A percentile compares a stretch with the other conserved stretches of the same genome.
Evolutionary conservation across 2,113 vertebrate species (phyloP).

Genomic region (Dermatemys mawii): DNA sequence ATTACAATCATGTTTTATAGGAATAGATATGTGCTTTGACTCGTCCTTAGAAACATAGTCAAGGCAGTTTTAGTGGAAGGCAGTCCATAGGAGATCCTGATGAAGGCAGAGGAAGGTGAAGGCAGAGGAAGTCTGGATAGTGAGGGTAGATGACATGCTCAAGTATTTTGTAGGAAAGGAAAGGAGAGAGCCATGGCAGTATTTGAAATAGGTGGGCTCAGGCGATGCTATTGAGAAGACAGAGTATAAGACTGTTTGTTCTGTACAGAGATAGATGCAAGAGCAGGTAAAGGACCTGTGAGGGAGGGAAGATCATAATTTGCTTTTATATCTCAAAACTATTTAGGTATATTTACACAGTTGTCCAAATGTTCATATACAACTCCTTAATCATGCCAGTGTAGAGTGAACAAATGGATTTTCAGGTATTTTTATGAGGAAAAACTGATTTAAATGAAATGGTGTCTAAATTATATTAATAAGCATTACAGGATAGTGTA

Average conservation of each 20-base stretch:
- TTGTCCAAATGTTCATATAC: slow-evolving; percentile 43
- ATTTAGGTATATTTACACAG: slow-evolving; percentile 36
- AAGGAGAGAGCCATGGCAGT: not conserved
- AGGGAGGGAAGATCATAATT: slow-evolving; percentile 10
- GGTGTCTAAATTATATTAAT: not conserved
- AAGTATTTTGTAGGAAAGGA: not conserved
- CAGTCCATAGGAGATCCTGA: not conserved
- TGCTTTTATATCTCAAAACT: slow-evolving; percentile 39
- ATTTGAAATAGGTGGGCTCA: not conserved
- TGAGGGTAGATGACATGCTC: not conserved
- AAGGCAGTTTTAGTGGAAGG: not conserved
- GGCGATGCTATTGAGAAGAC: not conserved
- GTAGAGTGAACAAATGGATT: slow-evolving; percentile 7
- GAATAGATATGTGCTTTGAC: not conserved
- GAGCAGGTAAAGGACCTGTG: not conserved
- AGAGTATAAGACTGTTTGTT: not conserved
- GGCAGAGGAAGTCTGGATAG: not conserved
- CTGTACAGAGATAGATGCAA: not conserved
- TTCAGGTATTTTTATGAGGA: not conserved
- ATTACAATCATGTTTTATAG: not conserved
- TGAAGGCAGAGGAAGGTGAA: too few relatives aligned
- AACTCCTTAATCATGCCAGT: slow-evolving; percentile 34
- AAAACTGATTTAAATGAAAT: slow-evolving; percentile 2
- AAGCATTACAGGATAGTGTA: not conserved
- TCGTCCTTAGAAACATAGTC: not conserved